Evolutionary conservation across 2,113 vertebrate genomes (phyloP).

Genomic region (Prolemur simus): DNA sequence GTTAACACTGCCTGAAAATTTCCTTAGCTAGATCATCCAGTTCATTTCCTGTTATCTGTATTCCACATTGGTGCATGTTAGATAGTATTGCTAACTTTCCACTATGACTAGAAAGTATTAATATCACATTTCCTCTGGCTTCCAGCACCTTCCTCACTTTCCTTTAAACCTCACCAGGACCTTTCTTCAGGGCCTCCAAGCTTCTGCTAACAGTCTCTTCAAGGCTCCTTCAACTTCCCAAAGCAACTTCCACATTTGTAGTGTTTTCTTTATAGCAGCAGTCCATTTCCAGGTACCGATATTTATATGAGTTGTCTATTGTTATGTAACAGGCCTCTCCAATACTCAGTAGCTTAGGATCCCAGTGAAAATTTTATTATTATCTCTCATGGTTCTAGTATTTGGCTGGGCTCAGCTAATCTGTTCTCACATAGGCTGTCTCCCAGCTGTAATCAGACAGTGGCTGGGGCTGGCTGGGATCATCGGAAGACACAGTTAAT

Average conservation of each 20-base stretch:
- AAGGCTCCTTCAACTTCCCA: not conserved
- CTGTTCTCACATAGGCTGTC: not conserved
- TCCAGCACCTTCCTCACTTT: not conserved
- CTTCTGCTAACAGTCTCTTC: not conserved
- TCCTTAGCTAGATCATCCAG: not conserved
- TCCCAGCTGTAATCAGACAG: not conserved
- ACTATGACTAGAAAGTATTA: no score
- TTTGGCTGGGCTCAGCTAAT: not conserved
- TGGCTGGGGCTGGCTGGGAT: no score
- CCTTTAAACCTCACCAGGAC: not conserved
- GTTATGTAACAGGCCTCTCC: not conserved
- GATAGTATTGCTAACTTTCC: not conserved
- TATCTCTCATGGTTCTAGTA: fast-evolving
- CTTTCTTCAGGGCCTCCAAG: not conserved
- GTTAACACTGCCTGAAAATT: no score
- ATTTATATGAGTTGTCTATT: not conserved
- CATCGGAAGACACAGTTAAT: not conserved
- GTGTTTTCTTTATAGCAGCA: no score
- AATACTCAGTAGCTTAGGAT: not conserved
- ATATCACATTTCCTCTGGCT: not conserved
- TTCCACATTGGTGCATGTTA: not conserved
- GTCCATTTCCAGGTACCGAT: not conserved
- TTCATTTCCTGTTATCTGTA: no score
- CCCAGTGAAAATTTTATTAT: fast-evolving
- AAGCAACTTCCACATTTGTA: not conserved